phyloP scores from a whole-genome alignment of 2,888 invertebrate genomes.

The Heliconius sara region DNA sequence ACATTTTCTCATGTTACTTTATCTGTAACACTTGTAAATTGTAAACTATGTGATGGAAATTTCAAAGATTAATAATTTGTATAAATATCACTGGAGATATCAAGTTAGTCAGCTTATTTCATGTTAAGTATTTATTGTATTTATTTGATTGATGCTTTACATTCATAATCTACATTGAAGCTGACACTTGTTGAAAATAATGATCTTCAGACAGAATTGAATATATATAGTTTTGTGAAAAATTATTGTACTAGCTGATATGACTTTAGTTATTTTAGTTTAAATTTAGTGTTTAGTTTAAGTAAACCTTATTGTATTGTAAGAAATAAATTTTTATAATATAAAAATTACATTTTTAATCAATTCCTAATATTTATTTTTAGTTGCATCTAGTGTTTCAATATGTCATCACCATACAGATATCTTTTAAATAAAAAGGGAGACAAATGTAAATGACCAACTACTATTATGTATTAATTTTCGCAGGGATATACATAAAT shows the following conservation, averaged over 20 bases:
- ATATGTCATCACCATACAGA: not conserved
- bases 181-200: slow-evolving; percentile 65
- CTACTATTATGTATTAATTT: not conserved
- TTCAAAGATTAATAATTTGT: slow-evolving; percentile 71
- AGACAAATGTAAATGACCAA: not conserved
- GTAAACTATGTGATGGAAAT: slow-evolving; percentile 74
- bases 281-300: slow-evolving; percentile 72
- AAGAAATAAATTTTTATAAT: slow-evolving; percentile 81
- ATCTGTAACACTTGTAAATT: slow-evolving; percentile 69
- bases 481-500: too few relatives aligned
- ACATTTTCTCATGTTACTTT: slow-evolving; percentile 46
- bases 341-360: slow-evolving; percentile 48
- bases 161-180: slow-evolving; percentile 63
- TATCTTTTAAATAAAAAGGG: not conserved
- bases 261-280: slow-evolving; percentile 73
- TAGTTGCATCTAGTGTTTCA: not conserved
- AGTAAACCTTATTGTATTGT: slow-evolving; percentile 78
- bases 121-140: slow-evolving; percentile 80
- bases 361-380: not conserved
- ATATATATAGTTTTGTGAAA: slow-evolving; percentile 75
- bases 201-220: slow-evolving; percentile 63
- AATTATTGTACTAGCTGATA: slow-evolving; percentile 75
- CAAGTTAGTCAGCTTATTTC: slow-evolving; percentile 68
- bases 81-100: slow-evolving; percentile 61
- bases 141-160: slow-evolving; percentile 75